These are phyloP conservation scores for Trogon melanurus DNA, from an alignment of 2,113 vertebrate species.

Conservation along the genomic window DNA sequence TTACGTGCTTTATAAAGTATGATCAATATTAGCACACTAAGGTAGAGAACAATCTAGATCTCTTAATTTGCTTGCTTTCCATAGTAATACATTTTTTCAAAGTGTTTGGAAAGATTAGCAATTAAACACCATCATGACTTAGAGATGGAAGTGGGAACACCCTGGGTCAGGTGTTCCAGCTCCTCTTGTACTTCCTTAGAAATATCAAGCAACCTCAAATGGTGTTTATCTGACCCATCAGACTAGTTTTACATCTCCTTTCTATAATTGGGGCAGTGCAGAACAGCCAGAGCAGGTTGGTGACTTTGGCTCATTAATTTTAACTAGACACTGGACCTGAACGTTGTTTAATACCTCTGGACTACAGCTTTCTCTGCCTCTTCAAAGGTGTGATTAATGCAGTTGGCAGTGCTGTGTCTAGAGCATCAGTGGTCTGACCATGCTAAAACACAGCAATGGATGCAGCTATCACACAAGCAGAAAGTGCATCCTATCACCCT, in stretches of 20 bases:
- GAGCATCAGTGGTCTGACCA: not conserved
- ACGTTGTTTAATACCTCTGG: constrained; percentile 9
- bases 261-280: not conserved
- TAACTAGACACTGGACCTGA: not conserved
- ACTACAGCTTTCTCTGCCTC: not conserved
- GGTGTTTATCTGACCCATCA: not conserved
- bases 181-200: not conserved
- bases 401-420: not conserved
- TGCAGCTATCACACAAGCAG: not conserved
- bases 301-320: constrained; percentile 37
- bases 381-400: not conserved
- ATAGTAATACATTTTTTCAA: constrained; percentile 9
- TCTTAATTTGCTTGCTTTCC: constrained; percentile 11
- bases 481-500: not conserved
- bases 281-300: not conserved
- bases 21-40: constrained; percentile 25
- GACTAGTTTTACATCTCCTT: not conserved
- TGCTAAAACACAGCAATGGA: not conserved
- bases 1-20: constrained; percentile 16
- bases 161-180: not conserved
- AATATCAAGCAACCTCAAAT: not conserved
- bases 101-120: not conserved
- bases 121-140: not conserved
- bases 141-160: not conserved
- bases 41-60: not conserved